Conservation (phyloP, 64 coral and sea anemone genomes). For the Actinia tenebrosa region DNA sequence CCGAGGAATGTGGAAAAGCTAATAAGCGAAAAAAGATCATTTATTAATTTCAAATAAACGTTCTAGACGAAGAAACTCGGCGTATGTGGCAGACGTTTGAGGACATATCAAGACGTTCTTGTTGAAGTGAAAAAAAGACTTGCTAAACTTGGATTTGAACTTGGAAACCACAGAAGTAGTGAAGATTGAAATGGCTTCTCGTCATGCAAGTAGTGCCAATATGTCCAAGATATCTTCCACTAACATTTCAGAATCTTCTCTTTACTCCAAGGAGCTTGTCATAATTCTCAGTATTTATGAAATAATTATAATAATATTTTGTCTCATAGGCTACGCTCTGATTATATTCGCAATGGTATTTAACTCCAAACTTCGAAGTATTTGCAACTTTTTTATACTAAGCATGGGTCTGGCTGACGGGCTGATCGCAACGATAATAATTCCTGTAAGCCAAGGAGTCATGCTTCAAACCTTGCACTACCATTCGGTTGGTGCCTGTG, state of each 20-base stretch:
- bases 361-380: conserved; percentile 37
- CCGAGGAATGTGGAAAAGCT: too few species aligned
- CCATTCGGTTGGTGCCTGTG: conserved; percentile 42
- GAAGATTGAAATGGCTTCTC: background rate
- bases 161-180: background rate
- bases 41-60: too few species aligned
- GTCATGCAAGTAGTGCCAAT: background rate
- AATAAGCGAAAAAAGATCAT: too few species aligned
- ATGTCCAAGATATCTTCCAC: background rate
- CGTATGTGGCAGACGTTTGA: too few species aligned
- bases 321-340: conserved; percentile 12
- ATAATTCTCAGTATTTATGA: conserved; percentile 6
- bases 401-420: conserved; percentile 66
- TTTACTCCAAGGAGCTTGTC: conserved; percentile 10
- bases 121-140: too few species aligned
- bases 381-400: conserved; percentile 82
- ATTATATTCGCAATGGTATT: conserved; percentile 25
- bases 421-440: conserved; percentile 42
- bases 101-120: too few species aligned
- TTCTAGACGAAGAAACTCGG: too few species aligned
- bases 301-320: background rate
- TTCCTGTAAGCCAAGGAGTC: conserved; percentile 43
- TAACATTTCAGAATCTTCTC: background rate
- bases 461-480: conserved; percentile 33
- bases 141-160: background rate